A percentile compares a stretch with the other conserved stretches of the same genome.
Evolutionary conservation across 1,140 invertebrate species (phyloP).

Genomic region (Brachionus plicatilis): DNA sequence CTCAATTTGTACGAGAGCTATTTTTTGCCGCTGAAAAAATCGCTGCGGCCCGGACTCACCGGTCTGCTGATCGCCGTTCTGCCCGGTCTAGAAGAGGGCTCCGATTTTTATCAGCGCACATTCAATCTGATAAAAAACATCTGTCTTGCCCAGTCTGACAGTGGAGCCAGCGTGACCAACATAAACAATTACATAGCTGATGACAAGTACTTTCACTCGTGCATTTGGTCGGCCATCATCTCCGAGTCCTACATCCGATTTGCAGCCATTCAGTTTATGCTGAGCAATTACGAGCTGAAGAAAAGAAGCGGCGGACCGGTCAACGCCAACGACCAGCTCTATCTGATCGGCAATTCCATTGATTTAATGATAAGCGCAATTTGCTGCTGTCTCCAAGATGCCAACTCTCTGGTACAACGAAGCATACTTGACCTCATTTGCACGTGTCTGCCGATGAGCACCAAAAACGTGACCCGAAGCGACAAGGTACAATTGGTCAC

Average conservation of each 20-base stretch:
- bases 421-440: constrained; percentile 77
- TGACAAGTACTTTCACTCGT: constrained; percentile 76
- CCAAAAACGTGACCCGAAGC: constrained; percentile 66
- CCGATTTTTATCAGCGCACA: constrained; percentile 74
- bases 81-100: constrained; percentile 80
- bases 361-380: constrained; percentile 62
- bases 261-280: constrained; percentile 74
- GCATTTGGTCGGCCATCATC: constrained; percentile 75
- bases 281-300: constrained; percentile 76
- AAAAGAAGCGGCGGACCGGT: constrained; percentile 46
- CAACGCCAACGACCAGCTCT: constrained; percentile 1
- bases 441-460: constrained; percentile 78
- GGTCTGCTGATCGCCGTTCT: constrained; percentile 78
- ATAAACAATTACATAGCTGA: constrained; percentile 69
- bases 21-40: constrained; percentile 75
- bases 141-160: constrained; percentile 8
- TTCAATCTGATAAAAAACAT: constrained; percentile 39
- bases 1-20: constrained; percentile 84
- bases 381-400: constrained; percentile 71
- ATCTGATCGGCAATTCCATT: constrained; percentile 35
- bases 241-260: constrained; percentile 75
- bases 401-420: constrained; percentile 75
- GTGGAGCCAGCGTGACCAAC: not conserved
- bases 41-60: constrained; percentile 74
- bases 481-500: constrained; percentile 74